Base-by-base conservation (phyloP, 1,140 invertebrate genomes). In the Bombus pascuorum region DNA sequence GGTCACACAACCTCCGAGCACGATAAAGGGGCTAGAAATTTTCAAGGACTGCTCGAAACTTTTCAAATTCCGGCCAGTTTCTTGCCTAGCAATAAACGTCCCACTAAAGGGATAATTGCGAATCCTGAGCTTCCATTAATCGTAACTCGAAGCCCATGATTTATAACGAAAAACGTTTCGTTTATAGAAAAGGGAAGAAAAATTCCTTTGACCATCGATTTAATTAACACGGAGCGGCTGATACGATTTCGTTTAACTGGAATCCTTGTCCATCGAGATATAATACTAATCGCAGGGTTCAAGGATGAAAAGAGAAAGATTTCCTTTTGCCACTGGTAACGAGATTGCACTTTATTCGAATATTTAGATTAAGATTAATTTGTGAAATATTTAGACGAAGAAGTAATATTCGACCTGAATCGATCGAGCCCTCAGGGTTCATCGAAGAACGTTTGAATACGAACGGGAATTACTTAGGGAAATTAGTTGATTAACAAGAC, bases 11-110 rank as follows among this genome's bases (percentile, higher is more conserved):
- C 22, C 22, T 37, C 44, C 71, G 28, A 47, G 59, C 66, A 72
- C 44, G 53, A 59, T 47, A 70, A 62, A 62, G 73, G 6, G 37
- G 34, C 3, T n/a, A 32, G 37, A 74, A 80, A 73, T 85, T 85
- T 85, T 81, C 77, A 85, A 81, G 83, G 78, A 81, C 78, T 72
- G 34, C 78, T 85, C 62, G 57, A 85, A 85, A 85, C 83, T 85
- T 85, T 74, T 42, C 71, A 62, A 72, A 85, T 85, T 78, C 59
- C 76, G 68, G 32, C 34, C 12, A 4, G n/a, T 39, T 79, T 70
- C 68, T 59, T 42, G 22, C n/a, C 15, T n/a, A 5, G 32, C 53
- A 47, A 42, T 62, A 37, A 59, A 80, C 77, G 71, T 53, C n/a
- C 25, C n/a, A 44, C 62, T 71, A 71, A 44, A 71, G 32, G 53